Evolutionary conservation across 2,888 invertebrate genomes (phyloP), one percentile per base, ranked within the genome.

Genomic region (Bedellia somnulentella): DNA sequence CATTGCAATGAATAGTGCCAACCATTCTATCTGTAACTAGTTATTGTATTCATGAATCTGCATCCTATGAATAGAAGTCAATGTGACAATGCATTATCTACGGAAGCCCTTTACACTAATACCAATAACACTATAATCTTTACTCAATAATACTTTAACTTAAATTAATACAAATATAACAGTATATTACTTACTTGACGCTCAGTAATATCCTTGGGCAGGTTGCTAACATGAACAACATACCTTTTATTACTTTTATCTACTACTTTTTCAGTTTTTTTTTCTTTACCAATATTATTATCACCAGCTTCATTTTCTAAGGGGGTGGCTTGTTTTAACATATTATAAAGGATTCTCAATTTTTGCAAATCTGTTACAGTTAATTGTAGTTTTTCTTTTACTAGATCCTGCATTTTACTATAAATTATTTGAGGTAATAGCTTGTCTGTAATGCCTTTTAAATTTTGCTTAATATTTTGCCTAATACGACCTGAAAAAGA

Each of bases 141-240:
- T n/a, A n/a, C n/a, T n/a, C n/a, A n/a, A n/a, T n/a, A n/a, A n/a
- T 27, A 23, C 15, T 14, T 17, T 11, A n/a, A 17, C 15, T 11
- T 8, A 17, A 24, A 15, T 16, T 17, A 5, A 31, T 17, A 15
- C 4, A 15, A 11, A 9, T 5, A 2, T 3, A 2, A 10, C 2
- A 3, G 2, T 3, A 24, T 4, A 3, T 24, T 12, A 35, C 42
- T 40, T 38, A 76, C 76, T 50, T 49, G 57, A 24, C 64, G 60
- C 33, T 61, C 64, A 32, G 49, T 44, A 25, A 64, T 38, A 37
- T 58, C 53, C 10, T 59, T 40, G 0, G 75, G 67, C 15, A 77
- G 42, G 37, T 76, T 77, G 0, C 77, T 76, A 16, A 77, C 37
- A 43, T 76, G 76, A 13, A 71, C 73, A 2, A 76, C 63, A 55